These are phyloP conservation scores for Leptinotarsa peninsularis DNA, from an alignment of 2,888 invertebrate genomes.

Conservation along the genomic window DNA sequence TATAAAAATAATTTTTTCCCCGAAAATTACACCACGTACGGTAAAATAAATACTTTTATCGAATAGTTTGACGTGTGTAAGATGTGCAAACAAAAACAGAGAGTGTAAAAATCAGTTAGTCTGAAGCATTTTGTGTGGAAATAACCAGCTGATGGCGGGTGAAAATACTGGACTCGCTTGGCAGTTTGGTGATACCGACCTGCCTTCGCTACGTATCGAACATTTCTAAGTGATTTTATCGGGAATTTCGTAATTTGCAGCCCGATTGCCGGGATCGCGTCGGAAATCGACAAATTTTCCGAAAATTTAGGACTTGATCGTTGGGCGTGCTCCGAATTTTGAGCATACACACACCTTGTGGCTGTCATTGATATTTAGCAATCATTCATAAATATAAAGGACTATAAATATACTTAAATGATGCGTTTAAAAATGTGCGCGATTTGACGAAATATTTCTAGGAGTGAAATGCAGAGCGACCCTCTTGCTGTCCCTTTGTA, in stretches of 20 bases:
- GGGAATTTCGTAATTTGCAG: slow-evolving; percentile 35
- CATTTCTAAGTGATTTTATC: slow-evolving; percentile 52
- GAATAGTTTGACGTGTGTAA: slow-evolving; percentile 66
- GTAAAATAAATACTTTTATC: slow-evolving; percentile 64
- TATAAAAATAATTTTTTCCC: slow-evolving; percentile 36
- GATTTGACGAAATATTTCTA: slow-evolving; percentile 60
- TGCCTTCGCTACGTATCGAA: slow-evolving; percentile 46
- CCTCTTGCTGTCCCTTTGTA: slow-evolving; percentile 55
- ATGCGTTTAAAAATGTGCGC: slow-evolving; percentile 59
- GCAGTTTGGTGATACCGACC: slow-evolving; percentile 61
- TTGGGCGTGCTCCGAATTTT: slow-evolving; percentile 65
- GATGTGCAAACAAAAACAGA: slow-evolving; percentile 68
- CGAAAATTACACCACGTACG: slow-evolving; percentile 37
- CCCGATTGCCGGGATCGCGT: slow-evolving; percentile 37
- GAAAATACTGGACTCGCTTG: slow-evolving; percentile 65
- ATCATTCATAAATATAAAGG: slow-evolving; percentile 61
- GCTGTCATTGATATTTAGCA: slow-evolving; percentile 62
- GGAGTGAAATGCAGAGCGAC: slow-evolving; percentile 62
- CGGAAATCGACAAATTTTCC: slow-evolving; percentile 36
- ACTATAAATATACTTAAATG: slow-evolving; percentile 54
- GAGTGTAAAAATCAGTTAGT: slow-evolving; percentile 69
- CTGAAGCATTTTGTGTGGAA: slow-evolving; percentile 68
- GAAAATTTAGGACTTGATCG: slow-evolving; percentile 49
- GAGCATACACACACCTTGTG: slow-evolving; percentile 60
- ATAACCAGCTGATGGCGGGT: slow-evolving; percentile 69